phyloP scores from a whole-genome alignment of 1,140 invertebrate genomes.

The Littorina saxatilis region DNA sequence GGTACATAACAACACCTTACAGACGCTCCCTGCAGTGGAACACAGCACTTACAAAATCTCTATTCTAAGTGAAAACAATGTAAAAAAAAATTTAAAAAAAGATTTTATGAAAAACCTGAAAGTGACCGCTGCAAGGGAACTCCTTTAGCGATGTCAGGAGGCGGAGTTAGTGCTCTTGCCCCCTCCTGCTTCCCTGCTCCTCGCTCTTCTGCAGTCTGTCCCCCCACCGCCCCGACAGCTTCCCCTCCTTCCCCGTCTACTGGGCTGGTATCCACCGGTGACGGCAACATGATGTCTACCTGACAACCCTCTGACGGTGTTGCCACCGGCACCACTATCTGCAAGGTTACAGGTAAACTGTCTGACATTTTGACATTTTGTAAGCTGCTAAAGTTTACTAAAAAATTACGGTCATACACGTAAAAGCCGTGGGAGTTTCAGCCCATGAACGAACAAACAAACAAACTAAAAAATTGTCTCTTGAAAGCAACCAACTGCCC shows the following conservation, averaged over 20 bases:
- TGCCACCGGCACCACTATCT: conserved; percentile 7
- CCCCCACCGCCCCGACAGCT: not conserved
- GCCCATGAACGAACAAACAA: too few species aligned
- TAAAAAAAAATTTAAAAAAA: too few species aligned
- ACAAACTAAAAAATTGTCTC: too few species aligned
- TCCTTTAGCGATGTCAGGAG: not conserved
- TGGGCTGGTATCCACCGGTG: not conserved
- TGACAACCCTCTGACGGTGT: conserved; percentile 3
- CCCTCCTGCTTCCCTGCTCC: conserved; percentile 15
- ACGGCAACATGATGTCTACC: conserved; percentile 11
- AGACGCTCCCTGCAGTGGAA: too few species aligned
- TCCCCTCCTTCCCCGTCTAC: not conserved
- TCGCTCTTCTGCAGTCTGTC: not conserved
- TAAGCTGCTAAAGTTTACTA: not conserved
- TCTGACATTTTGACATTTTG: not conserved
- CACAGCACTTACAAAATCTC: too few species aligned
- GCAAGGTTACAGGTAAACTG: not conserved
- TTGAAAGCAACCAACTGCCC: too few species aligned
- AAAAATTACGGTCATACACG: too few species aligned
- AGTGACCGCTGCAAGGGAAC: conserved; percentile 31
- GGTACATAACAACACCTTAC: too few species aligned
- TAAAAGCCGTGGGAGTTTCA: too few species aligned
- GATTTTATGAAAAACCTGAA: conserved; percentile 12
- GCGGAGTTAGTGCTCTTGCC: not conserved
- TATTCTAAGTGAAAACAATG: too few species aligned